Base-by-base conservation (phyloP, 2,797 vertebrate species). In the Hoplostethus mediterraneus region DNA sequence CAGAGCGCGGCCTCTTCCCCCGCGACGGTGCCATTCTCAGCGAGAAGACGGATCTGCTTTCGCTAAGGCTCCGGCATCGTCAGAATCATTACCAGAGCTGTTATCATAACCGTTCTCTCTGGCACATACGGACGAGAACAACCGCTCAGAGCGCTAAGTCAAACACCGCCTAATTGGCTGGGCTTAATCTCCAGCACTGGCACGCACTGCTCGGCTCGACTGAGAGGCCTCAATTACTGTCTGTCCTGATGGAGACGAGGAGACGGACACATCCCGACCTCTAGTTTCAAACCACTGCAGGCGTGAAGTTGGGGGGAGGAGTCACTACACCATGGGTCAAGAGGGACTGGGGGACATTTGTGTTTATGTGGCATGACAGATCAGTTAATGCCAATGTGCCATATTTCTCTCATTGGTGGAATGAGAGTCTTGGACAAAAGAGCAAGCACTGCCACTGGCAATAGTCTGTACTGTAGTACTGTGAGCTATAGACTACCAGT, bases 91-190 rank as follows among this genome's bases (percentile, higher is more conserved):
- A 87, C 49, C 57, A 57, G 80, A 73, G 69, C 72, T 57, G 88
- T 81, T 87, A 85, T 87, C 75, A 63, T 78, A 82, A 56, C 72
- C 57, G 49, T 59, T 67, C 73, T 83, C 80, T 36, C 56, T 77
- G 71, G 80, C 82, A 71, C 77, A 85, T 84, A 85, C 74, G 71
- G 85, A 81, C 71, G 55, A 73, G 83, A 80, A 83, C 82, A 73
- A 80, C 13, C 74, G 71, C 91, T 92, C 82, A 58, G 85, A 89
- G 88, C 80, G 33, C 69, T 14, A 53, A 84, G 86, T 89, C 85
- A 86, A 89, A 89, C 72, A n/a, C 75, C 73, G 73, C 70, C 79
- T 90, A 89, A 91, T 90, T 90, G 90, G 85, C 83, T 31, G 71
- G 68, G 73, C 57, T 77, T 88, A 72, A 86, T 90, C 77, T 78